Base-by-base conservation (phyloP, 2,888 invertebrate species). In the Mycalesis mineus region DNA sequence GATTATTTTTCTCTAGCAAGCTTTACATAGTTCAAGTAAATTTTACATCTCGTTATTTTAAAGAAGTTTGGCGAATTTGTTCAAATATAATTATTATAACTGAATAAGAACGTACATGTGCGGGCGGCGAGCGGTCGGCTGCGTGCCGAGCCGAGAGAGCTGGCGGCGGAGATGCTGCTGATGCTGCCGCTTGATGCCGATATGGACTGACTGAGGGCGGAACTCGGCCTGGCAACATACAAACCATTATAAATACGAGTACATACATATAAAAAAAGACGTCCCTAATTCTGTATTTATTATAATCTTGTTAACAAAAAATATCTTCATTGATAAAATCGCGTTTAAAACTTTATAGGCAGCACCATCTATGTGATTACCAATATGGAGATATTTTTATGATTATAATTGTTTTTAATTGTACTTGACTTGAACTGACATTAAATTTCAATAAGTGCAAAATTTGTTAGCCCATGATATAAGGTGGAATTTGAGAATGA, bases 181-280 rank as follows among this genome's bases (percentile, higher is more conserved):
- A 85, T 88, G 87, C 86, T 90, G 80, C 87, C 91, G 70, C 89
- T 91, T 78, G 85, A 90, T 88, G 89, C 90, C 90, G 90, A 90
- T 87, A 90, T 90, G 87, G 94, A 94, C 92, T 94, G 93, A 88
- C 93, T 94, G 93, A 94, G 94, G 91, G 94, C 94, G 91, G 94
- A 94, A 91, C 93, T 91, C 92, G 92, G 93, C 93, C 93, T 93
- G 85, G 9, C 17, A 29, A 42, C 42, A 36, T 17, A 52, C 51
- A 29, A 9, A 31, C 15, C 13, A 7, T 28, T 44, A 44, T 44
- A 44, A 22, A n/a, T n/a, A n/a, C n/a, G n/a, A n/a, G n/a, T n/a
- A n/a, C n/a, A n/a, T n/a, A n/a, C n/a, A n/a, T n/a, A n/a, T n/a
- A n/a, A n/a, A n/a, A n/a, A n/a, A n/a, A n/a, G n/a, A n/a, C n/a